Evolutionary conservation across 2,113 vertebrate genomes (phyloP), one percentile per base, ranked within the genome.

Genomic region (Tragulus kanchil): DNA sequence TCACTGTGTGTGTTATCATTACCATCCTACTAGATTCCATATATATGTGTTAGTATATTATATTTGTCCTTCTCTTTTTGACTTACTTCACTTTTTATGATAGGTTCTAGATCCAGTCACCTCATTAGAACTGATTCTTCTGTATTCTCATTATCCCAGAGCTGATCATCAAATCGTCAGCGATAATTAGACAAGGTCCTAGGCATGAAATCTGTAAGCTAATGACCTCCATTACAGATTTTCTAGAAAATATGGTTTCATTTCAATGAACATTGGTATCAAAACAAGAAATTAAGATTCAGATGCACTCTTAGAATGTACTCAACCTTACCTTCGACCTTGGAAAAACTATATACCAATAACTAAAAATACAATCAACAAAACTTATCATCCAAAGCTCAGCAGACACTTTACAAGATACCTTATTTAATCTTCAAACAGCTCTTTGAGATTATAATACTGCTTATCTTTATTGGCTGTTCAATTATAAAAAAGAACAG

Each of bases 271-370:
- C 50, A 59, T 31, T 52, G 5, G 19, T n/a, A 77, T 82, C 65
- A 58, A 92, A 92, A 95, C n/a, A 73, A 79, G 73, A 89, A 89
- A 92, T 23, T 25, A 93, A 42, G 2, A 23, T 87, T 78, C 31
- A 10, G 11, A 79, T 28, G 15, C 36, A 85, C 28, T 31, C 69
- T 90, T 54, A 64, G 19, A 79, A 78, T 9, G 52, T 58, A 65
- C 6, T 42, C 71, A 93, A n/a, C 58, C 36, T 4, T 28, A 86
- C 7, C 16, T 28, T 12, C 12, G 26, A 88, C 50, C 61, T 78
- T 50, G 85, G 31, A 54, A 79, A 88, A 62, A 36, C 69, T 42
- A 64, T 8, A 69, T 15, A 61, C 42, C 61, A 14, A 31, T 42
- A 17, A 65, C 58, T 84, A 79, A 91, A 89, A 88, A 54, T 1